Conservation (phyloP, 2,113 vertebrate genomes). For the Rhinogobius similis region DNA sequence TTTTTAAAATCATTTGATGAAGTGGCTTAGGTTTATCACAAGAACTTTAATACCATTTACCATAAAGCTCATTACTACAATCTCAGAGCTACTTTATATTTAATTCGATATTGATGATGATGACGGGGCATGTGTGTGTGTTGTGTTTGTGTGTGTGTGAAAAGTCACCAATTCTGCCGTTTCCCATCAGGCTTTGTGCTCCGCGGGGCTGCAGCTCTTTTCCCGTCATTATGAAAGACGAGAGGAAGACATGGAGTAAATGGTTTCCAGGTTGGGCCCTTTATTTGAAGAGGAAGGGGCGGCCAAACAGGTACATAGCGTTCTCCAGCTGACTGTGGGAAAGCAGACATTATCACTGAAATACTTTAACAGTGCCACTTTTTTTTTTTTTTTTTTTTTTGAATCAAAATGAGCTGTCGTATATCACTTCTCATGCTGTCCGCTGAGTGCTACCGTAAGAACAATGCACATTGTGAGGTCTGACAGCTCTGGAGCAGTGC, state of each 20-base stretch:
- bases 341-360: constrained; percentile 17
- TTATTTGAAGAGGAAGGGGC: constrained; percentile 47
- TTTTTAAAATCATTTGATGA: background rate
- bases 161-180: constrained; percentile 32
- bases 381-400: background rate
- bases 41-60: background rate
- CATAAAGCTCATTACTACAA: background rate
- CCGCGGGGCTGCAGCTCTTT: constrained; percentile 54
- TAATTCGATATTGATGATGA: constrained; percentile 57
- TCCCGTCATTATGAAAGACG: constrained; percentile 65
- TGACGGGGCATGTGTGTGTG: constrained; percentile 17
- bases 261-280: constrained; percentile 71
- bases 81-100: constrained; percentile 46
- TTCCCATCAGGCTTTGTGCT: constrained; percentile 63
- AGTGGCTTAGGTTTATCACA: background rate
- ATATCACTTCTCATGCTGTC: constrained; percentile 40
- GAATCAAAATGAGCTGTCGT: constrained; percentile 20
- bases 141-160: constrained; percentile 17
- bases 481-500: constrained; percentile 57
- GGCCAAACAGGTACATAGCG: constrained; percentile 42
- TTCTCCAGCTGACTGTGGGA: constrained; percentile 26
- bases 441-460: constrained; percentile 43
- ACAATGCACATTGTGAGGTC: constrained; percentile 71
- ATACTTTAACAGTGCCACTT: background rate
- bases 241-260: constrained; percentile 60